Percentiles rank a stretch among this genome's conserved stretches.
These are phyloP conservation scores for Protaetia brevitarsis DNA, from an alignment of 1,140 invertebrate genomes.

Conservation along the genomic window DNA sequence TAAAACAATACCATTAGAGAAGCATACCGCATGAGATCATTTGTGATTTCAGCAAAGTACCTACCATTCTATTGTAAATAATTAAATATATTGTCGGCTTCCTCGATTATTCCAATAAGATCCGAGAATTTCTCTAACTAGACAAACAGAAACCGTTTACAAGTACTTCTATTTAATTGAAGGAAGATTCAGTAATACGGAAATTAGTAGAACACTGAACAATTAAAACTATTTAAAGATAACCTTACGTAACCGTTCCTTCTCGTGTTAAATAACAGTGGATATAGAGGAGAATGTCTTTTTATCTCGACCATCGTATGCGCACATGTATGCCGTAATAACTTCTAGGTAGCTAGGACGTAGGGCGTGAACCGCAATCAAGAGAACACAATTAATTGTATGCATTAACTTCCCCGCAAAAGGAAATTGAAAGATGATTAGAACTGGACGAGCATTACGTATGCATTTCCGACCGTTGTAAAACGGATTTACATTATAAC, in stretches of 20 bases:
- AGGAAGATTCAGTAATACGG: neutral
- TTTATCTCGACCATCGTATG: neutral
- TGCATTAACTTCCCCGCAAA: neutral
- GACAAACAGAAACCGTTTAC: neutral
- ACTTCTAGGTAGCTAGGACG: neutral
- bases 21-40: slow-evolving; percentile 8
- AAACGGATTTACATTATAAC: no score
- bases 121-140: neutral
- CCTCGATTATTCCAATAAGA: slow-evolving; percentile 7
- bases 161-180: neutral
- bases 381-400: slow-evolving; percentile 14
- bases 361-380: neutral
- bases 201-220: neutral
- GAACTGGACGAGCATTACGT: no score
- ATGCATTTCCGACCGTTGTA: no score
- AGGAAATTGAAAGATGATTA: slow-evolving; percentile 5
- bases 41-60: neutral
- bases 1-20: no score
- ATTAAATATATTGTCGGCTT: no score
- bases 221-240: neutral
- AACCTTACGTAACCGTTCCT: neutral
- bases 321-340: neutral
- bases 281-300: neutral
- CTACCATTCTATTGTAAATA: neutral
- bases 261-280: neutral